These are phyloP conservation scores for Smutsia gigantea DNA, from an alignment of 2,797 vertebrate species.

Conservation along the genomic window DNA sequence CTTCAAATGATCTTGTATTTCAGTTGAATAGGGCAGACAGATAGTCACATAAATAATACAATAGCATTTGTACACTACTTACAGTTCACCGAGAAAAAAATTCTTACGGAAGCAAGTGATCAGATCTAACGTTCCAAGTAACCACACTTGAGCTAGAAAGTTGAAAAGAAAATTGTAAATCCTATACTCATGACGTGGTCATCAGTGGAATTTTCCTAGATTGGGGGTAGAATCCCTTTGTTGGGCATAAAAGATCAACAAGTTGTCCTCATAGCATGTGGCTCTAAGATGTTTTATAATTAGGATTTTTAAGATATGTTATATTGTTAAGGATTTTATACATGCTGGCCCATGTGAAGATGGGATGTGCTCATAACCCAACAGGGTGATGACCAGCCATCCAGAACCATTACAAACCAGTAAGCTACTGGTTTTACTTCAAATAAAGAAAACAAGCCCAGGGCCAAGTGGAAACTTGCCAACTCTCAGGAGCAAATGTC, in stretches of 20 bases:
- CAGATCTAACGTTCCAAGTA: neutral
- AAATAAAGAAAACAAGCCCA: neutral
- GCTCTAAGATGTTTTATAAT: neutral
- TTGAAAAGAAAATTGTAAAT: conserved; percentile 35
- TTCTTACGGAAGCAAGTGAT: neutral
- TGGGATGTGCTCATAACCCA: rapidly evolving
- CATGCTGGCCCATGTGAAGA: neutral
- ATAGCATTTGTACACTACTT: neutral
- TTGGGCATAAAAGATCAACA: neutral
- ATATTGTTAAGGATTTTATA: neutral
- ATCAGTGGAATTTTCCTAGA: neutral
- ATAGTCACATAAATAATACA: neutral
- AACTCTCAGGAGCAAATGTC: neutral
- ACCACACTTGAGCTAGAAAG: neutral
- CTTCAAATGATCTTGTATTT: neutral
- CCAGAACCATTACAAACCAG: neutral
- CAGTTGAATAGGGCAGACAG: neutral
- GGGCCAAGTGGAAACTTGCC: neutral
- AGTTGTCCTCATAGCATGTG: neutral
- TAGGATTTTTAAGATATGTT: neutral
- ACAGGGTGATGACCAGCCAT: neutral
- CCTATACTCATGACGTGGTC: neutral
- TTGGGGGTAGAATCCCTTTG: neutral
- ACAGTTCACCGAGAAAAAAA: neutral
- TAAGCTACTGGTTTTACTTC: neutral